Base-by-base conservation (phyloP, 35 echinoderm and acorn worm genomes). In the Holothuria glaberrima region DNA sequence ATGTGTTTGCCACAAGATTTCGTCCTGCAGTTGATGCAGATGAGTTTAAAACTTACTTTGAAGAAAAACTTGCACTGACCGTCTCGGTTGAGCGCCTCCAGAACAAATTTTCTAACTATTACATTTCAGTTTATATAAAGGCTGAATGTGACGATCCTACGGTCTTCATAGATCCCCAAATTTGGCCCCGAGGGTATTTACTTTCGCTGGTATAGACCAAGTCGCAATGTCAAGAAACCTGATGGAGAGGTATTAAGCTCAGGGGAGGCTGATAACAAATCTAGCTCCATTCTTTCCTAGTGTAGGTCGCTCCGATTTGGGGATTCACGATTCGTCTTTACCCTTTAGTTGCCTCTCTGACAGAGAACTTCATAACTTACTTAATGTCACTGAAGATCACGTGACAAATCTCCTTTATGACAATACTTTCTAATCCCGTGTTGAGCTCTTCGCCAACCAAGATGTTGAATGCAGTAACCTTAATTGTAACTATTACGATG, bases 401-500 rank as follows among this genome's bases (percentile, higher is more conserved):
- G n/a, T n/a, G n/a, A n/a, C n/a, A n/a, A n/a, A n/a, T n/a, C n/a
- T n/a, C n/a, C n/a, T n/a, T n/a, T n/a, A n/a, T n/a, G n/a, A n/a
- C n/a, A n/a, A n/a, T n/a, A 32, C 21, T 75, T 75, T 75, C 38
- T 13, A 22, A 36, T 22, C 71, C 21, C 38, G 38, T 36, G 33
- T n/a, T n/a, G n/a, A n/a, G n/a, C n/a, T 75, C 12, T 36, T 75
- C 27, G 71, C 71, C 32, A 75, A 75, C 38, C 0, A 75, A 75
- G 36, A 36, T 75, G 2, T 38, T 75, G 33, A 75, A 36, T 9
- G 0, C 33, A 75, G 70, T 12, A 35, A 74, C 32, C 0, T 74
- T 12, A 74, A 0, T 30, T 74, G 70, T 74, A 74, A 74, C 14
- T 74, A 74, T 35, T 74, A 74, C 70, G 70, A 74, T 74, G 70